phyloP scores from a whole-genome alignment of 2,888 invertebrate genomes.

The Mesodorylaimus sp. region DNA sequence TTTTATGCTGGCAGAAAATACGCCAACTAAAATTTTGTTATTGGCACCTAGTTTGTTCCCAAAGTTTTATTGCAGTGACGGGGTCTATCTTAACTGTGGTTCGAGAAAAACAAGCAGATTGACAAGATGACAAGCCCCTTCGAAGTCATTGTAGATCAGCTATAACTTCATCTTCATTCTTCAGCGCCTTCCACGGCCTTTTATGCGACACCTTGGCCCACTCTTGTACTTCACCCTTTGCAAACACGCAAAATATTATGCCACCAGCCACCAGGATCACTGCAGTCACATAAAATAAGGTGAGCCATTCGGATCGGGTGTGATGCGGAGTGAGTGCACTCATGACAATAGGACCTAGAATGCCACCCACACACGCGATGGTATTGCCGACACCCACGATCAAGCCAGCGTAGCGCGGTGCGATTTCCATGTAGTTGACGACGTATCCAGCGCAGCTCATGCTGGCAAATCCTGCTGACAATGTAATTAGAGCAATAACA shows the following conservation, averaged over 20 bases:
- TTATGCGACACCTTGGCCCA: too few relatives aligned
- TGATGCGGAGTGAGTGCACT: conserved; percentile 18
- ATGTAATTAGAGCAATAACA: conserved; percentile 21
- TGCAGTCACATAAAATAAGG: conserved; percentile 24
- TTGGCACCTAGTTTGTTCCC: too few relatives aligned
- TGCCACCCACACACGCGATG: conserved; percentile 27
- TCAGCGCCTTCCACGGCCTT: too few relatives aligned
- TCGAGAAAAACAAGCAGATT: too few relatives aligned
- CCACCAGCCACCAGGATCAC: conserved; percentile 32
- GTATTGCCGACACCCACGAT: conserved; percentile 27
- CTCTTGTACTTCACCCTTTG: conserved; percentile 14
- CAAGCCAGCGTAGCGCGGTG: conserved; percentile 23
- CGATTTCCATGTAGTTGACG: conserved; percentile 22
- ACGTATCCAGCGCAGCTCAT: conserved; percentile 25
- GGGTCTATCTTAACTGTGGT: too few relatives aligned
- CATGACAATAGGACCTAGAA: conserved; percentile 23
- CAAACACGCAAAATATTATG: conserved; percentile 30
- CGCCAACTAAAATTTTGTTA: too few relatives aligned
- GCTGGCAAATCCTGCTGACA: conserved; percentile 25
- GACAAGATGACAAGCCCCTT: too few relatives aligned
- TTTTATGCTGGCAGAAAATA: too few relatives aligned
- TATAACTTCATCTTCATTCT: too few relatives aligned
- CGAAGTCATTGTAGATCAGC: too few relatives aligned
- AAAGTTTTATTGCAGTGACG: too few relatives aligned
- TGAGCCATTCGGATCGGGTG: conserved; percentile 26